Evolutionary conservation across 2,113 vertebrate genomes (phyloP), one percentile per base, ranked within the genome.

Genomic region (Nibea albiflora): DNA sequence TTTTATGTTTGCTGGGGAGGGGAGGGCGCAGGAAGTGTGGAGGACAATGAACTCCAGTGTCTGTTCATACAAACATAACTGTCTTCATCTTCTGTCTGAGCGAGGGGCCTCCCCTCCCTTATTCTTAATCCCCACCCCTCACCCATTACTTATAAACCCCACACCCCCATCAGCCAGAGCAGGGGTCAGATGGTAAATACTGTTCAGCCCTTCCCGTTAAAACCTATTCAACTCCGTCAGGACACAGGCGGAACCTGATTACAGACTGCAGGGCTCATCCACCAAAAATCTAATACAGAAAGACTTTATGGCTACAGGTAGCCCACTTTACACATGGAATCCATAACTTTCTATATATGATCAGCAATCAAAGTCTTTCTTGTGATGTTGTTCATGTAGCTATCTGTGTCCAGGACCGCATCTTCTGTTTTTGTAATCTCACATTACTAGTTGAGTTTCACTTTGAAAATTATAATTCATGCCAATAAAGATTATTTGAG

Each of bases 1-100:
- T 92, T 92, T 91, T 73, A 85, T 90, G 80, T 90, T 77, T 80
- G 85, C 14, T 28, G 4, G 61, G 63, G 78, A 74, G 60, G 56
- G 53, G 56, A 26, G 85, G 52, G 19, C 4, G 22, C 86, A 92
- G 92, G 93, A 92, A 92, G 75, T 77, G n/a, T 76, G 63, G 83
- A 78, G 88, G 88, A 94, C 92, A 94, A 94, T 93, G 90, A 90
- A 89, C 79, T 90, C 87, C 85, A 93, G 89, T 94, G 92, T 94
- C 83, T 91, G 85, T 84, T 85, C 89, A 89, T 90, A 81, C 85
- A 91, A 90, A 89, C 85, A 92, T 87, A 71, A 92, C 81, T 57
- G 88, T 90, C 90, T 85, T 88, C 86, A 89, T 94, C 85, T 90
- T 84, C 77, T 69, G 52, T 62, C 58, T 84, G 78, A 83, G 58